Conservation (phyloP, 2,113 vertebrate species). For the Eurystomus gularis region DNA sequence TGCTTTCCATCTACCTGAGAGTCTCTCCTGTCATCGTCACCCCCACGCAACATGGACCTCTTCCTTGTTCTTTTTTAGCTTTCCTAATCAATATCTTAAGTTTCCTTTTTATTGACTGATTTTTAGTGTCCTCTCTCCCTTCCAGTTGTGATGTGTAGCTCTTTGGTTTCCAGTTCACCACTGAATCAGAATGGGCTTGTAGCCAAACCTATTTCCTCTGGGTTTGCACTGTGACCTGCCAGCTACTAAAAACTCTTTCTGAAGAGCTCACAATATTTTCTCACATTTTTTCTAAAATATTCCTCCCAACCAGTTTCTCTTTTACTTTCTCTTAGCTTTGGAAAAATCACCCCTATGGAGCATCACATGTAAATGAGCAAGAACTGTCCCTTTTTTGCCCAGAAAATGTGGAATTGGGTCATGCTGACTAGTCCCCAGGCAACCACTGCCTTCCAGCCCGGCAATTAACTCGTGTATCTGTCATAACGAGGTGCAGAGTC, state of each 20-base stretch:
- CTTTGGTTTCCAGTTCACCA: constrained; percentile 4
- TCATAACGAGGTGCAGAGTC: not conserved
- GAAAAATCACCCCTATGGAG: constrained; percentile 13
- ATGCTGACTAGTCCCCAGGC: not conserved
- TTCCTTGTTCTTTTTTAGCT: not conserved
- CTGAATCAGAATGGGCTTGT: constrained; percentile 9
- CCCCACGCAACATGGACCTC: not conserved
- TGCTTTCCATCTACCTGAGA: not conserved
- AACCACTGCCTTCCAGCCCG: not conserved
- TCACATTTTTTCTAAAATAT: constrained; percentile 4
- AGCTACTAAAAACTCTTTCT: constrained; percentile 34
- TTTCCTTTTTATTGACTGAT: not conserved
- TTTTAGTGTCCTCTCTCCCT: not conserved
- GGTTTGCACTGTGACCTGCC: not conserved
- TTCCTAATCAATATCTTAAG: not conserved
- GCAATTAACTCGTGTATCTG: not conserved
- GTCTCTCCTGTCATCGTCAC: not conserved
- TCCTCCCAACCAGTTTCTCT: not conserved
- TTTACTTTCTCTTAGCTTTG: not conserved
- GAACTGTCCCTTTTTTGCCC: not conserved
- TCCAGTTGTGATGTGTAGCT: not conserved
- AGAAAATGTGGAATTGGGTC: not conserved
- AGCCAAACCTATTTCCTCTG: not conserved
- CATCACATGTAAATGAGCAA: not conserved
- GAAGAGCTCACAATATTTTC: constrained; percentile 34